Evolutionary conservation across 2,113 vertebrate species (phyloP).

Genomic region (Agelaius tricolor): DNA sequence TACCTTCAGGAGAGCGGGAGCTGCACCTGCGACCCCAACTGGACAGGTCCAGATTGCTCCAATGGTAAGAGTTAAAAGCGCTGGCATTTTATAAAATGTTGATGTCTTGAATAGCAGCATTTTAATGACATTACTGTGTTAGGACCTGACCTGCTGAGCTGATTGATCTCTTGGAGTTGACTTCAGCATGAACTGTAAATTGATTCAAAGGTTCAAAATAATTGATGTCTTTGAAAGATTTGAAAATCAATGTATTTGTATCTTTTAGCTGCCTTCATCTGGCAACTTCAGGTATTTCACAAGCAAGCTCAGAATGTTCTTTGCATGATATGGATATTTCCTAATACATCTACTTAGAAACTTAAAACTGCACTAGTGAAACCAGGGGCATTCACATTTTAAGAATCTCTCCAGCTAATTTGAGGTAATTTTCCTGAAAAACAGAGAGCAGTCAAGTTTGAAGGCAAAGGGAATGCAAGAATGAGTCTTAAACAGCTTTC

Average conservation of each 20-base stretch:
- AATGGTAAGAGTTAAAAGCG: slow-evolving; percentile 80
- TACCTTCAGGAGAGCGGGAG: slow-evolving; percentile 90
- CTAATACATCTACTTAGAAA: background rate
- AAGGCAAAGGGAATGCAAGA: background rate
- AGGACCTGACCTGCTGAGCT: background rate
- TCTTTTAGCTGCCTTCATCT: background rate
- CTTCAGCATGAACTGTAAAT: background rate
- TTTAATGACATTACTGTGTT: background rate
- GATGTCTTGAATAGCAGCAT: background rate
- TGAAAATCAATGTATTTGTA: background rate
- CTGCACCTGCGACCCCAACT: slow-evolving; percentile 91
- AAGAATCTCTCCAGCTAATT: background rate
- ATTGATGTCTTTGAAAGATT: background rate
- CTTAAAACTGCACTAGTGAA: background rate
- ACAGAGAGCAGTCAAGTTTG: background rate
- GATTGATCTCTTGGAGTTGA: background rate
- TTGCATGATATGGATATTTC: background rate
- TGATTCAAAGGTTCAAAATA: background rate
- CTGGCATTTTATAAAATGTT: background rate
- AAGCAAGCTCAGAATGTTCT: background rate
- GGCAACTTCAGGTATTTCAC: background rate
- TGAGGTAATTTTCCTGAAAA: background rate
- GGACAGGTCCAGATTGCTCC: slow-evolving; percentile 95
- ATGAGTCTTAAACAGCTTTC: background rate
- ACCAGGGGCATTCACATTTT: background rate